A percentile compares a stretch with the other conserved stretches of the same genome.
Conservation (phyloP, 2,113 vertebrate species). For the Lichenostomus cassidix region DNA sequence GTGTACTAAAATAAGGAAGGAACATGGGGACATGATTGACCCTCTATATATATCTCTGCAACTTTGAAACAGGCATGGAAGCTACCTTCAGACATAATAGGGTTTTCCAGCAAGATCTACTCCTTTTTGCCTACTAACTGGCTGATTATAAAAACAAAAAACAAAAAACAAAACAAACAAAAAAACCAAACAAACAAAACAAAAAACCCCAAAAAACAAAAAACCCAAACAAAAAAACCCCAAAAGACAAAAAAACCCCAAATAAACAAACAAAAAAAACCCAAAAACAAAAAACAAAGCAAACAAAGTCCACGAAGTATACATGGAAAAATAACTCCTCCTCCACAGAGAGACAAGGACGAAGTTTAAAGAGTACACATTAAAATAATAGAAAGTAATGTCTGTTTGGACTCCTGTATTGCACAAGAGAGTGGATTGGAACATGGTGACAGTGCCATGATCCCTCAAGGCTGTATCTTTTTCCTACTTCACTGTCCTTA, state of each 20-base stretch:
- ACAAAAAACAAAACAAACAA: no score
- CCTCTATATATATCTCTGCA: background rate
- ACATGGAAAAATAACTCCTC: background rate
- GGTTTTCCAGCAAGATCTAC: background rate
- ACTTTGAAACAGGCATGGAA: background rate
- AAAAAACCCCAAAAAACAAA: background rate
- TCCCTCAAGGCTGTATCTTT: background rate
- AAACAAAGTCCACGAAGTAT: background rate
- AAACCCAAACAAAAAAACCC: no score
- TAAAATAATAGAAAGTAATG: background rate
- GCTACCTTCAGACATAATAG: background rate
- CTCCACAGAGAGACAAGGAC: background rate
- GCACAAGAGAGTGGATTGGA: background rate
- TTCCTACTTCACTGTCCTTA: background rate
- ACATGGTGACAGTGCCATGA: background rate
- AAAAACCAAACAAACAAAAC: background rate
- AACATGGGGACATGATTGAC: accelerated
- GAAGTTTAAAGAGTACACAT: background rate
- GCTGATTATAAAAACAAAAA: accelerated
- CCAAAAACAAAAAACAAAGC: no score
- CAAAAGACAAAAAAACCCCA: no score
- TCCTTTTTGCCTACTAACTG: background rate
- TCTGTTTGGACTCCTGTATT: background rate
- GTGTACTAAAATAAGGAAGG: background rate
- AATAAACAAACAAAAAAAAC: background rate